These are phyloP conservation scores for Omphaloscelis lunosa DNA, from an alignment of 2,888 invertebrate genomes.

Conservation along the genomic window DNA sequence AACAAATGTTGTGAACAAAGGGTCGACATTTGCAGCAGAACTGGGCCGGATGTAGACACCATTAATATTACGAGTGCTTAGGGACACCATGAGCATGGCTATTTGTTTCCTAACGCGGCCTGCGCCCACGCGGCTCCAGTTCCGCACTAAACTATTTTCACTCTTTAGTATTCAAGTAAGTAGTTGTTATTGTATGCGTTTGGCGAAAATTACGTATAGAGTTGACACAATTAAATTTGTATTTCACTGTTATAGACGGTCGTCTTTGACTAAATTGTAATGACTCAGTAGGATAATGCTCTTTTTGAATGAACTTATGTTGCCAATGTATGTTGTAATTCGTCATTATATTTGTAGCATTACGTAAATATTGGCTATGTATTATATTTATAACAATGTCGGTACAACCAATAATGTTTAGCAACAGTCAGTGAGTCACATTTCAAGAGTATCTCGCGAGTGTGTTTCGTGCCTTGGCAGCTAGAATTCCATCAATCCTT, in stretches of 20 bases:
- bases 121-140: slow-evolving; percentile 72
- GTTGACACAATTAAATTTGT: slow-evolving; percentile 32
- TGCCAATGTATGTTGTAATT: too few species aligned
- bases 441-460: slow-evolving; percentile 43
- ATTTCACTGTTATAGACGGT: neutral
- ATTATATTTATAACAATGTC: slow-evolving; percentile 29
- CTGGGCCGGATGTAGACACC: slow-evolving; percentile 72
- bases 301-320: slow-evolving; percentile 18
- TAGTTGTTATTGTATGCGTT: slow-evolving; percentile 37
- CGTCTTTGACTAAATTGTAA: slow-evolving; percentile 10
- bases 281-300: slow-evolving; percentile 16
- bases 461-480: slow-evolving; percentile 20
- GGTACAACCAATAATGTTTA: slow-evolving; percentile 18
- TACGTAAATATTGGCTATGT: slow-evolving; percentile 6
- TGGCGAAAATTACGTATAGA: slow-evolving; percentile 33
- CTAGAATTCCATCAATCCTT: slow-evolving; percentile 26
- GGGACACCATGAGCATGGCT: slow-evolving; percentile 71
- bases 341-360: slow-evolving; percentile 2
- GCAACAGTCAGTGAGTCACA: slow-evolving; percentile 38
- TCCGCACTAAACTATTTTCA: slow-evolving; percentile 69
- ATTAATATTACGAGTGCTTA: slow-evolving; percentile 72
- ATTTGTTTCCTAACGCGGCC: slow-evolving; percentile 72
- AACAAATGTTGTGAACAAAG: slow-evolving; percentile 64
- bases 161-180: slow-evolving; percentile 52
- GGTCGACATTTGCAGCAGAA: slow-evolving; percentile 63